Base-by-base conservation (phyloP, 2,113 vertebrate genomes). In the Colaptes auratus region DNA sequence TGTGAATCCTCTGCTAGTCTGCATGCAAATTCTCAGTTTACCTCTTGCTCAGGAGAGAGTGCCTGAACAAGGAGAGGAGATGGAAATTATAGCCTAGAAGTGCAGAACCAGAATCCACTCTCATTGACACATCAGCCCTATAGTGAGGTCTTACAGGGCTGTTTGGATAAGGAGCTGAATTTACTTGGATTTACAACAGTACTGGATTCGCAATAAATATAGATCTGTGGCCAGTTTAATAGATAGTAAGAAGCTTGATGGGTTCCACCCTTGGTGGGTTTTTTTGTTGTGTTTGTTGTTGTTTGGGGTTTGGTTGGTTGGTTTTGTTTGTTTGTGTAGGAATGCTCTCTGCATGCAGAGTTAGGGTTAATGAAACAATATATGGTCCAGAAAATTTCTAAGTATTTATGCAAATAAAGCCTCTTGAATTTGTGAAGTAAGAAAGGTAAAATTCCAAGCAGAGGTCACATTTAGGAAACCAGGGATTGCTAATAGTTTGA, bases 61-160 rank as follows among this genome's bases (percentile, higher is more conserved):
- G 28, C 7, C 36, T 59, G 36, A 53, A 19, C 23, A 60, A 65
- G 14, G 19, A 33, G 28, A 33, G 58, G 20, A 80, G 35, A 72
- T 19, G 82, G 48, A 53, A 88, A 81, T 56, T 8, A 20, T 23
- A 74, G 12, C 12, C 30, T 18, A 21, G 30, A 36, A 11, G 36
- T 23, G 44, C 3, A 1, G 25, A 12, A 56, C 1, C 31, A 61
- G 19, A 42, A 59, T 19, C 66, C 64, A 20, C 46, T 10, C 16
- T 17, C 25, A 71, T 74, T 24, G 10, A 35, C 20, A 39, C 42
- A 58, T 2, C 27, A 3, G 2, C 44, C 3, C 30, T 56, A 33
- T 1, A 46, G 9, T 1, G 0, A 1, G 1, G 10, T 35, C 33
- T 82, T 52, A 35, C 42, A 36, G 53, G 15, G 17, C 9, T 82